Percentiles rank a stretch among this genome's conserved stretches.
These are phyloP conservation scores for Zophobas atratus DNA, from an alignment of 1,140 invertebrate species.

Conservation along the genomic window DNA sequence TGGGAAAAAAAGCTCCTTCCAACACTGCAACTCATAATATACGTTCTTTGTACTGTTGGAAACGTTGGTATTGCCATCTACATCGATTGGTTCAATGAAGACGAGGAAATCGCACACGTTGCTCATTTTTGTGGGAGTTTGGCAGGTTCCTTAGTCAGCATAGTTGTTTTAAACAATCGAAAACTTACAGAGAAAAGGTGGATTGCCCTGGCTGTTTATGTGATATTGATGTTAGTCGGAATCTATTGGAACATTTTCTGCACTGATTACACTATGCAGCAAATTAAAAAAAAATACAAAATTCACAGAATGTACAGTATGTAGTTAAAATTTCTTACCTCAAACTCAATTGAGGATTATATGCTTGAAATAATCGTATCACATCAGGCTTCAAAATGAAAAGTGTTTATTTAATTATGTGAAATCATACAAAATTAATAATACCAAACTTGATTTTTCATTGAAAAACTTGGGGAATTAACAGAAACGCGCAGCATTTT, in stretches of 20 bases:
- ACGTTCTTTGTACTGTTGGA: slow-evolving; percentile 80
- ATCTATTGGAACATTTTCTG: slow-evolving; percentile 34
- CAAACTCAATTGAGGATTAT: too few relatives aligned
- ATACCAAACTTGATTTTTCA: too few relatives aligned
- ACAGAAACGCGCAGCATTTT: too few relatives aligned
- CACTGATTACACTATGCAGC: slow-evolving; percentile 15
- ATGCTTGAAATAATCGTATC: too few relatives aligned
- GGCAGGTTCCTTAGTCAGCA: slow-evolving; percentile 90
- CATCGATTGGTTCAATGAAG: slow-evolving; percentile 77
- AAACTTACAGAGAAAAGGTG: slow-evolving; percentile 91
- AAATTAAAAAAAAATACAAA: too few relatives aligned
- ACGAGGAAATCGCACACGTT: slow-evolving; percentile 87
- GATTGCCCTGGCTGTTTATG: slow-evolving; percentile 67
- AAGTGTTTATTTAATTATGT: too few relatives aligned
- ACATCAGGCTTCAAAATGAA: too few relatives aligned
- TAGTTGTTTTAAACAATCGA: slow-evolving; percentile 91
- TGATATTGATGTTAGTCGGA: slow-evolving; percentile 7
- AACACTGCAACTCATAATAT: slow-evolving; percentile 83
- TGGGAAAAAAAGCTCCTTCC: slow-evolving; percentile 95
- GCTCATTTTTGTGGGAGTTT: slow-evolving; percentile 91
- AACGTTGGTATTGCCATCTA: slow-evolving; percentile 86
- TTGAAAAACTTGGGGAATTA: too few relatives aligned
- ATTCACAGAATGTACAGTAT: too few relatives aligned
- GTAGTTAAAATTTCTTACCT: too few relatives aligned
- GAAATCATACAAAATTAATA: too few relatives aligned